Base-by-base conservation (phyloP, 1,140 invertebrate species). In the Anthonomus grandis region DNA sequence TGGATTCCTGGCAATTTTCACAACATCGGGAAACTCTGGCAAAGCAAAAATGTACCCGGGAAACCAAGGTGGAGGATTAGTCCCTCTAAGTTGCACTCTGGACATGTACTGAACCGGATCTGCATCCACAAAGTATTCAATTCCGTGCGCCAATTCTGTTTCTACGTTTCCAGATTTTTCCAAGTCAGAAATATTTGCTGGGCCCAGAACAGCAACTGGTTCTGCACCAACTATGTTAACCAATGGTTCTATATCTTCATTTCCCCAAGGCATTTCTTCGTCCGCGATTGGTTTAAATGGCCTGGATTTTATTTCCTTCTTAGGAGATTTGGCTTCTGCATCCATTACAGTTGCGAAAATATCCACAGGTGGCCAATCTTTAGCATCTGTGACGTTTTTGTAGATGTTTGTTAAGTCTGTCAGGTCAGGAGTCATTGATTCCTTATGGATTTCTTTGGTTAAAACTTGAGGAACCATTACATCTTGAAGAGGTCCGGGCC, bases 61-160 rank as follows among this genome's bases (percentile, higher is more conserved):
- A 53, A 73, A 72, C 65, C 68, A 72, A 10, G 47, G 15, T 2
- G 71, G 71, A 6, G 57, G 50, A 25, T 68, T 56, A 4, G 63
- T 55, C 9, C 71, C 71, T 34, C 71, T 41, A 18, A 73, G 45
- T 50, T 73, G 71, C 9, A 70, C 63, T 47, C 61, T 67, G 10
- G 68, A 67, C 22, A 62, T 37, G 17, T 66, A 68, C 51, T 64
- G 64, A 1, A 63, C 48, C 3, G 63, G 57, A 53, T 64, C 47
- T 8, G 60, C 55, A 21, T 64, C 62, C 0, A 73, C 44, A 27
- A 68, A 60, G 59, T 67, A 71, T 19, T 71, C 67, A 25, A 71
- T 69, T 5, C 64, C 68, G 8, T 65, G 52, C 2, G 42, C 22
- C 23, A 66, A 45, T 23, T 64, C 63, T 31, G 42, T 42, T 38